Percentiles rank a stretch among this genome's conserved stretches.
Evolutionary conservation across 1,140 invertebrate species (phyloP).

Genomic region (Heliothis virescens): DNA sequence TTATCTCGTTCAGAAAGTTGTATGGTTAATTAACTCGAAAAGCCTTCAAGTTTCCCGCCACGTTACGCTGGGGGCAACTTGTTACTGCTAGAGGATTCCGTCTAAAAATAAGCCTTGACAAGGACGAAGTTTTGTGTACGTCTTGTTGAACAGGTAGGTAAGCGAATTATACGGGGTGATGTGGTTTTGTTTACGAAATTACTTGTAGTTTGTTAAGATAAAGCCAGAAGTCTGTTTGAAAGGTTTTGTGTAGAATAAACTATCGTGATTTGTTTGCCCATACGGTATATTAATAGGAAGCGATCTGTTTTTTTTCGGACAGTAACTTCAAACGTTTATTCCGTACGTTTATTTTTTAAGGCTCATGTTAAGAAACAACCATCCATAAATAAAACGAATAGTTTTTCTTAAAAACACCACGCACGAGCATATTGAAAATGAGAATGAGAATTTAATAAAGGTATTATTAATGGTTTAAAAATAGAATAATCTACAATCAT

Average conservation of each 20-base stretch:
- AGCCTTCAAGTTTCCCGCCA: constrained; percentile 73
- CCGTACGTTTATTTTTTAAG: no score
- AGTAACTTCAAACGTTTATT: no score
- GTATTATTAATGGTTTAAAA: no score
- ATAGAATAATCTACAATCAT: neutral
- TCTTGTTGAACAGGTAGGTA: constrained; percentile 25
- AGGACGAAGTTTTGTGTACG: constrained; percentile 41
- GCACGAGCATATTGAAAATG: no score
- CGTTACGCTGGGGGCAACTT: constrained; percentile 74
- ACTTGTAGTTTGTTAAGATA: neutral
- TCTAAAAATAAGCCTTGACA: constrained; percentile 10
- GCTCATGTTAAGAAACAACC: no score
- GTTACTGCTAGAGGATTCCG: constrained; percentile 64
- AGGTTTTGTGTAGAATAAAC: neutral
- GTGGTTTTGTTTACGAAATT: neutral
- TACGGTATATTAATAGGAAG: no score
- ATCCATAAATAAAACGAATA: no score
- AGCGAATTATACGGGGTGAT: constrained; percentile 3
- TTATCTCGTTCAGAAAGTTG: constrained; percentile 71
- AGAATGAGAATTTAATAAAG: no score
- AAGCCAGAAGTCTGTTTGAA: neutral
- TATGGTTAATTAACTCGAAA: constrained; percentile 78
- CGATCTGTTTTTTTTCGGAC: no score
- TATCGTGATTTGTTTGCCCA: no score
- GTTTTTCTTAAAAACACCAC: no score